Conservation (phyloP, 2,113 vertebrate genomes). For the Pipra filicauda region DNA sequence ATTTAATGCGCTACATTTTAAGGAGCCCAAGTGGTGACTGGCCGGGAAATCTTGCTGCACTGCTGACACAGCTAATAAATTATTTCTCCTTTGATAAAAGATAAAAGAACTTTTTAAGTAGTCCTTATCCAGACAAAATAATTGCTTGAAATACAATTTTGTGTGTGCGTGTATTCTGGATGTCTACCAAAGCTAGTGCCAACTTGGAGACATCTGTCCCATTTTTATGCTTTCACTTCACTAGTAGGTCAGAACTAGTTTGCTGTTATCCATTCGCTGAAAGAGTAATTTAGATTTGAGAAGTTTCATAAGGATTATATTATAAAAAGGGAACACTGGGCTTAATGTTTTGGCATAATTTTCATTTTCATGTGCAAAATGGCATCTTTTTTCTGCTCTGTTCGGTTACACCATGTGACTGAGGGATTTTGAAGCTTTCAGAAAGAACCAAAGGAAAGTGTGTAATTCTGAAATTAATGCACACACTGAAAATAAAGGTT, state of each 20-base stretch:
- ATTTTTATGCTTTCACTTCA: background rate
- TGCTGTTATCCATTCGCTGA: background rate
- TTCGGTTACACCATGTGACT: rapidly evolving
- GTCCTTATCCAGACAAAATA: background rate
- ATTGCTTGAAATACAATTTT: background rate
- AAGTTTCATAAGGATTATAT: background rate
- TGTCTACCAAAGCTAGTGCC: background rate
- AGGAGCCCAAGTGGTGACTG: background rate
- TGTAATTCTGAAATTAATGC: background rate
- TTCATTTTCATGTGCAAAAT: background rate
- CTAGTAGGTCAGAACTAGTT: background rate
- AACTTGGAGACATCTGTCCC: background rate
- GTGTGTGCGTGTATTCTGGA: background rate
- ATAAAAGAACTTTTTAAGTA: background rate
- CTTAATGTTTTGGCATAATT: background rate
- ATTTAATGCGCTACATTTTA: background rate
- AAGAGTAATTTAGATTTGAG: background rate
- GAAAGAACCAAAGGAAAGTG: background rate
- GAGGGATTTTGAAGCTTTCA: background rate
- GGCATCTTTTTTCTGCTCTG: background rate
- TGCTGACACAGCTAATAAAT: background rate
- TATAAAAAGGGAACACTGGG: background rate
- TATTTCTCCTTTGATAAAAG: background rate
- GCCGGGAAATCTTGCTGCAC: background rate
- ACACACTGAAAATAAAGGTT: background rate